These are phyloP conservation scores for Podiceps cristatus DNA, from an alignment of 2,113 vertebrate genomes.

Conservation along the genomic window DNA sequence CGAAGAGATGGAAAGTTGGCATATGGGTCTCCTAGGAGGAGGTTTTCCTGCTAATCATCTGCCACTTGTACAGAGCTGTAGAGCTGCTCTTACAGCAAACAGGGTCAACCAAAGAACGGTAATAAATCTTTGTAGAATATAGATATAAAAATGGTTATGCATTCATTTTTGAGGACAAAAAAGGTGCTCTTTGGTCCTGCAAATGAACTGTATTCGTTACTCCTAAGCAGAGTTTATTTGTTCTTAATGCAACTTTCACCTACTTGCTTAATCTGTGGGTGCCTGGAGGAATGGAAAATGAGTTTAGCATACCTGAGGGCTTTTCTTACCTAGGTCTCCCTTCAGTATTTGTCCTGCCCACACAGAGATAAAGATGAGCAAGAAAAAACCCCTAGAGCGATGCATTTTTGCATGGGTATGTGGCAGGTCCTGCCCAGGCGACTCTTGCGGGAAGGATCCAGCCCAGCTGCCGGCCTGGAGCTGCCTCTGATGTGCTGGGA, in stretches of 20 bases:
- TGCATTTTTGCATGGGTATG: constrained; percentile 68
- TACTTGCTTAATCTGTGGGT: neutral
- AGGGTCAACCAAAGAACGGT: neutral
- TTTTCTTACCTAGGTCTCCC: neutral
- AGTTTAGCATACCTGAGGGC: constrained; percentile 35
- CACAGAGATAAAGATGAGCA: constrained; percentile 26
- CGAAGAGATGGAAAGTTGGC: neutral
- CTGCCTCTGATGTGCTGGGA: neutral
- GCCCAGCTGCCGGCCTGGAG: neutral
- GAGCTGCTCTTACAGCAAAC: neutral
- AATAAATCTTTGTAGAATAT: neutral
- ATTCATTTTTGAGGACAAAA: neutral
- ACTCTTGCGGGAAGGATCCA: constrained; percentile 24
- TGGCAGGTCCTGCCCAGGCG: constrained; percentile 47
- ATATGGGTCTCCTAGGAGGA: neutral
- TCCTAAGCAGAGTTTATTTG: neutral
- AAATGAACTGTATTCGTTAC: neutral
- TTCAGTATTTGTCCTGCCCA: constrained; percentile 8
- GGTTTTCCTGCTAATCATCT: neutral
- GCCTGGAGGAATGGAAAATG: constrained; percentile 7
- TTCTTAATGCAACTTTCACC: constrained; percentile 7
- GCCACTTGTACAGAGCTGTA: neutral
- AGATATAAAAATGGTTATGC: neutral
- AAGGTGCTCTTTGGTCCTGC: neutral
- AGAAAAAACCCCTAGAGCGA: constrained; percentile 29